Evolutionary conservation across 2,797 vertebrate species (phyloP).

Genomic region (Natrix natrix): DNA sequence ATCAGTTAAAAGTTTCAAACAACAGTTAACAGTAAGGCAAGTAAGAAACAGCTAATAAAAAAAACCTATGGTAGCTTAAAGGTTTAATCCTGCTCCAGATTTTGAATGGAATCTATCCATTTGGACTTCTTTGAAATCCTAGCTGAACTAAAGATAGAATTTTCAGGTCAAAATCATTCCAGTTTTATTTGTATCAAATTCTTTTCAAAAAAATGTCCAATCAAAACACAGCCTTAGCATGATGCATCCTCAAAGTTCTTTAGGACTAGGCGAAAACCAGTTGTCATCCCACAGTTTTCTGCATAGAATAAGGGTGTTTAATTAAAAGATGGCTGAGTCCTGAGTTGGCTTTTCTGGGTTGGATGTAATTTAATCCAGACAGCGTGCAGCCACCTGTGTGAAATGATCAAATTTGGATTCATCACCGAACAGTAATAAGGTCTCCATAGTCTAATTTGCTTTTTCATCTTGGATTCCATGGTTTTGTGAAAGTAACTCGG

Average conservation of each 20-base stretch:
- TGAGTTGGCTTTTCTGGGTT: background rate
- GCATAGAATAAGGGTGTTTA: background rate
- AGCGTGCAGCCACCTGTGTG: background rate
- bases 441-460: background rate
- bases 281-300: background rate
- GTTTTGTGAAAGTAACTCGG: background rate
- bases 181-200: background rate
- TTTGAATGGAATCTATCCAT: background rate
- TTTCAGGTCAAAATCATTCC: background rate
- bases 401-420: background rate
- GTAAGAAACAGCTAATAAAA: background rate
- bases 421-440: background rate
- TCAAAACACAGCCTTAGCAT: background rate
- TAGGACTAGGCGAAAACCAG: background rate
- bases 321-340: background rate
- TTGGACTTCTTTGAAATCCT: background rate
- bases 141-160: background rate
- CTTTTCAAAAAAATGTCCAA: background rate
- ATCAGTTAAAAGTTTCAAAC: background rate
- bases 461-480: background rate
- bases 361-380: background rate
- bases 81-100: background rate
- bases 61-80: background rate
- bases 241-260: background rate
- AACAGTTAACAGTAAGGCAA: background rate